These are phyloP conservation scores for Phymorhynchus buccinoides DNA, from an alignment of 1,140 invertebrate species.

Conservation along the genomic window DNA sequence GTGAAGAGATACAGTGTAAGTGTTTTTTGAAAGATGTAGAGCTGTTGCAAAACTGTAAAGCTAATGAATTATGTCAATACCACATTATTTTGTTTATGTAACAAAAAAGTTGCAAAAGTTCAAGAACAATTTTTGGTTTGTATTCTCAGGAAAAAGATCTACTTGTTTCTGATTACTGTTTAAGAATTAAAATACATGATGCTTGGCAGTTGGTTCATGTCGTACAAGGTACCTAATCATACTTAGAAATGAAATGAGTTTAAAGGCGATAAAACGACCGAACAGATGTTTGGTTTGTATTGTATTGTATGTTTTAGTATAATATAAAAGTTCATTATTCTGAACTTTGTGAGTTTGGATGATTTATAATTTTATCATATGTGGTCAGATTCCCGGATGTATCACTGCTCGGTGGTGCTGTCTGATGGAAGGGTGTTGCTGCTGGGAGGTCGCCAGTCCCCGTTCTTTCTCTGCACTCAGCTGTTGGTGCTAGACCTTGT, in stretches of 20 bases:
- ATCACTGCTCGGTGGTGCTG: slow-evolving; percentile 52
- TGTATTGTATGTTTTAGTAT: not conserved
- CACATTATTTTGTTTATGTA: no score
- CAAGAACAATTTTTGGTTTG: not conserved
- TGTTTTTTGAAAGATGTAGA: not conserved
- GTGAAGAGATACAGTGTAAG: slow-evolving; percentile 47
- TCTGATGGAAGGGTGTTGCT: slow-evolving; percentile 57
- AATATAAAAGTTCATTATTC: not conserved
- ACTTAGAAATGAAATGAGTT: no score
- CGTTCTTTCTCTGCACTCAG: slow-evolving; percentile 59
- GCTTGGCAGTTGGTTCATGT: no score
- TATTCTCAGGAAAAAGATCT: not conserved
- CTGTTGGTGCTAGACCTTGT: slow-evolving; percentile 48
- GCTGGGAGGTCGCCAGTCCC: slow-evolving; percentile 66
- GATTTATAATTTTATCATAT: not conserved
- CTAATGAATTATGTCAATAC: not conserved
- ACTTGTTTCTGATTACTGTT: not conserved
- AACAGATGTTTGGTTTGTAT: not conserved
- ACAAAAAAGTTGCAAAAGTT: no score
- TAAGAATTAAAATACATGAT: no score
- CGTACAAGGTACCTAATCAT: no score
- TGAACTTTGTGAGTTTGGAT: not conserved
- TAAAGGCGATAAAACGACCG: no score
- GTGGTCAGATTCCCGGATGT: slow-evolving; percentile 61
- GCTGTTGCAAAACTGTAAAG: not conserved